These are phyloP conservation scores for Fulmarus glacialis DNA, from an alignment of 2,113 vertebrate genomes.

Conservation along the genomic window DNA sequence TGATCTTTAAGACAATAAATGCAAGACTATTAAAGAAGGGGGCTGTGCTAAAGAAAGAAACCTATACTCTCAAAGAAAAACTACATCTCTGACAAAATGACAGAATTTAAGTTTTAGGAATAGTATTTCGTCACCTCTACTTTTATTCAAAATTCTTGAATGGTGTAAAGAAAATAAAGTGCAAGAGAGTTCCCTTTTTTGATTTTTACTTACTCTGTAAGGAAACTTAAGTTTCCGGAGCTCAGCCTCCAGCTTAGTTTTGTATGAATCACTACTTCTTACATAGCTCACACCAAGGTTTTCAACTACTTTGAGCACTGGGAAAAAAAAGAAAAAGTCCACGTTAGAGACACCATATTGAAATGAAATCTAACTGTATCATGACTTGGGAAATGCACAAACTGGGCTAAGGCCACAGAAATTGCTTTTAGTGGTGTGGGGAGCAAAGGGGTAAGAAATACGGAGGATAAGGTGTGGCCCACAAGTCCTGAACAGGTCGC, in stretches of 20 bases:
- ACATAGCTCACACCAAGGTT: conserved; percentile 87
- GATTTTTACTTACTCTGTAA: conserved; percentile 73
- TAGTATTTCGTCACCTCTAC: background rate
- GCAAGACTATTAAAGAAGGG: background rate
- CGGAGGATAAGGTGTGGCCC: fast-evolving
- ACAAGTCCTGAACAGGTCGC: background rate
- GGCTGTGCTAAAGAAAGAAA: background rate
- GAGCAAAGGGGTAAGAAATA: background rate
- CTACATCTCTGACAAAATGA: background rate
- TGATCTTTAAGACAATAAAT: background rate
- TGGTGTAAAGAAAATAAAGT: background rate
- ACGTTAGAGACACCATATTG: background rate
- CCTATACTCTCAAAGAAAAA: background rate
- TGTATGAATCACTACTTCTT: conserved; percentile 75
- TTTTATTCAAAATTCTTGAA: background rate
- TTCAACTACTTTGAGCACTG: conserved; percentile 92
- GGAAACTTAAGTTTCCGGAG: conserved; percentile 84
- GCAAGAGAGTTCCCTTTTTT: background rate
- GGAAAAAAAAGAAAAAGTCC: background rate
- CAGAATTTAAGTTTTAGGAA: background rate
- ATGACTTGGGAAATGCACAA: background rate
- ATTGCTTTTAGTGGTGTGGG: background rate
- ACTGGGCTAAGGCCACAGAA: background rate
- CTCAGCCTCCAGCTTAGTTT: conserved; percentile 76
- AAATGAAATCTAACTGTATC: background rate